These are phyloP conservation scores for Pyralis farinalis DNA, from an alignment of 2,888 invertebrate genomes.

Conservation along the genomic window DNA sequence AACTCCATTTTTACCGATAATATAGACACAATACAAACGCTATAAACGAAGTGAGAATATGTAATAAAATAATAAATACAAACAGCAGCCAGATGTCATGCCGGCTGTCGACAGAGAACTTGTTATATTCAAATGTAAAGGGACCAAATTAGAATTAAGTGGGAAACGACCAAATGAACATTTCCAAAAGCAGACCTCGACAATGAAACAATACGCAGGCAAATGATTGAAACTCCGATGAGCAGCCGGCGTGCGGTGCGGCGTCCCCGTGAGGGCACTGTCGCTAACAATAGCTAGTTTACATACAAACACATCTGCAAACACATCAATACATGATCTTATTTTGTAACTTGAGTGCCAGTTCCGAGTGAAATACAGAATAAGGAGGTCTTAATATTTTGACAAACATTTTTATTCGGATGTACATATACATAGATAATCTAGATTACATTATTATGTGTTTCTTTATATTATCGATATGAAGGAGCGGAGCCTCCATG, in stretches of 20 bases:
- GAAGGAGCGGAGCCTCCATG: too few species aligned
- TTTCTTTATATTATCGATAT: too few species aligned
- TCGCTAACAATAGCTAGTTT: constrained; percentile 22
- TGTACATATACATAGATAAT: too few species aligned
- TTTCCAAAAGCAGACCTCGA: constrained; percentile 21
- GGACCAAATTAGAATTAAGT: constrained; percentile 19
- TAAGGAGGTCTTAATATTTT: too few species aligned
- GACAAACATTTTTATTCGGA: too few species aligned
- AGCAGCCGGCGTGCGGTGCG: constrained; percentile 2
- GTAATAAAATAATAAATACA: too few species aligned
- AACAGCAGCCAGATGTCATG: background rate
- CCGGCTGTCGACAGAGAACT: background rate
- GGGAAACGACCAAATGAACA: constrained; percentile 22
- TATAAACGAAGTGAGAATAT: too few species aligned
- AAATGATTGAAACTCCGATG: constrained; percentile 21
- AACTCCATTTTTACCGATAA: too few species aligned
- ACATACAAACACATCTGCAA: constrained; percentile 15
- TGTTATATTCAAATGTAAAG: constrained; percentile 7
- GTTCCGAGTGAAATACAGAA: too few species aligned
- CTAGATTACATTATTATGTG: too few species aligned
- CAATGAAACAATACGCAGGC: constrained; percentile 23
- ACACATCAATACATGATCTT: background rate
- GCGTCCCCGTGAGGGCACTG: constrained; percentile 19
- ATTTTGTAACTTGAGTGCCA: background rate
- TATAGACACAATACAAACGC: too few species aligned